Percentiles rank a stretch among this genome's conserved stretches.
Conservation (phyloP, 2,888 invertebrate genomes). For the Dioctria linearis region DNA sequence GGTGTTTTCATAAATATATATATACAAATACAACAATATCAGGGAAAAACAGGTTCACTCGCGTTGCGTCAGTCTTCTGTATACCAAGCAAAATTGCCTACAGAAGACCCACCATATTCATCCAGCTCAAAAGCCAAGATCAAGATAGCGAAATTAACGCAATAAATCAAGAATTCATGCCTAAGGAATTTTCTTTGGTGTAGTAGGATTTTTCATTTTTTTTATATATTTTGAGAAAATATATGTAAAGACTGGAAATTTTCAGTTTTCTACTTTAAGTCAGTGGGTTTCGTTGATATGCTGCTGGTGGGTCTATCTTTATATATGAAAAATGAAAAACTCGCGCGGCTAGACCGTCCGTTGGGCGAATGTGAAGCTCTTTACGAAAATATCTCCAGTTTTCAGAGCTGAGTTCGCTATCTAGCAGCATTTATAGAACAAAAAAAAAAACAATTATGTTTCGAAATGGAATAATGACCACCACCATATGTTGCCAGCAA, state of each 20-base stretch:
- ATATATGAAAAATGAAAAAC: too few species aligned
- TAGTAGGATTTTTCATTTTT: neutral
- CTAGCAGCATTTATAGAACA: neutral
- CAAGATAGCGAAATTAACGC: neutral
- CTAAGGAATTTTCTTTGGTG: neutral
- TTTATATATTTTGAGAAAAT: neutral
- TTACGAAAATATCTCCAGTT: too few species aligned
- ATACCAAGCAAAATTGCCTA: too few species aligned
- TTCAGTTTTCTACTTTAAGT: neutral
- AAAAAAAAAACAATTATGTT: neutral
- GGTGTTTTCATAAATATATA: too few species aligned
- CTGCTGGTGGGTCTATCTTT: too few species aligned
- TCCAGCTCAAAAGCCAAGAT: neutral
- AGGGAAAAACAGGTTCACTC: too few species aligned
- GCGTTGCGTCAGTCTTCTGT: too few species aligned
- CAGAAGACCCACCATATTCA: too few species aligned
- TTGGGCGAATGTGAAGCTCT: too few species aligned
- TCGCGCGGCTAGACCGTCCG: too few species aligned
- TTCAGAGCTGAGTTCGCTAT: too few species aligned
- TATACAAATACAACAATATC: too few species aligned
- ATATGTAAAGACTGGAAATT: neutral
- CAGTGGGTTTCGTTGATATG: neutral
- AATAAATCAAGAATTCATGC: neutral
- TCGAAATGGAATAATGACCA: neutral
- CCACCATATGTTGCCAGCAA: neutral